Percentiles rank a stretch among this genome's conserved stretches.
Conservation (phyloP, 2,888 invertebrate genomes). For the Miltochrista miniata region DNA sequence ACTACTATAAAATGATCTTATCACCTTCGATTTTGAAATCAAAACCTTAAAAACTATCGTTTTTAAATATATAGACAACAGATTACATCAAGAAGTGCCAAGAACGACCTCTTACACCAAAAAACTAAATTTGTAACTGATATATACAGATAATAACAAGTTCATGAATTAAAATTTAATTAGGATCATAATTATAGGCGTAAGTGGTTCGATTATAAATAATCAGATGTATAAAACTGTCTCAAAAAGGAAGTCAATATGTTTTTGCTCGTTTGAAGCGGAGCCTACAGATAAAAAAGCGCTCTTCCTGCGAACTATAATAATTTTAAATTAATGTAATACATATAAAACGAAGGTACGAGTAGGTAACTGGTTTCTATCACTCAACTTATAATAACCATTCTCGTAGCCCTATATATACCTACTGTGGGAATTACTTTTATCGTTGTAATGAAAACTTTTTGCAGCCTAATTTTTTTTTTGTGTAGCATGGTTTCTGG, state of each 20-base stretch:
- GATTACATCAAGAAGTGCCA: no score
- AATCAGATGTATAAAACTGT: neutral
- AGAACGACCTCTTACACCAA: no score
- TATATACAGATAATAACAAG: no score
- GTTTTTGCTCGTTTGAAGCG: neutral
- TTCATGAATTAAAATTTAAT: neutral
- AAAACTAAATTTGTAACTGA: no score
- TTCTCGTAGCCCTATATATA: conserved; percentile 49
- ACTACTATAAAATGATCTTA: no score
- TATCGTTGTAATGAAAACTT: conserved; percentile 51
- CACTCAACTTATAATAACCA: conserved; percentile 38
- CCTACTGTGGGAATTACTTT: conserved; percentile 65
- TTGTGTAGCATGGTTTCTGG: no score
- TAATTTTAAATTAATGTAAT: conserved; percentile 7
- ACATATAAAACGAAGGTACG: neutral
- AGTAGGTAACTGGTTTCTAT: conserved; percentile 14
- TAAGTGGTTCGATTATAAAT: neutral
- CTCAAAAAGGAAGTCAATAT: neutral
- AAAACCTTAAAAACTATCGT: no score
- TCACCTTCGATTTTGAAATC: no score
- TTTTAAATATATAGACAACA: no score
- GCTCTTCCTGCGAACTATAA: conserved; percentile 8
- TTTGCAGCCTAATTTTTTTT: neutral
- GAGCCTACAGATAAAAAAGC: neutral
- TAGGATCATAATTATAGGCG: neutral